A percentile compares a stretch with the other conserved stretches of the same genome.
Conservation (phyloP, 2,888 invertebrate species). For the Xylota sylvarum region DNA sequence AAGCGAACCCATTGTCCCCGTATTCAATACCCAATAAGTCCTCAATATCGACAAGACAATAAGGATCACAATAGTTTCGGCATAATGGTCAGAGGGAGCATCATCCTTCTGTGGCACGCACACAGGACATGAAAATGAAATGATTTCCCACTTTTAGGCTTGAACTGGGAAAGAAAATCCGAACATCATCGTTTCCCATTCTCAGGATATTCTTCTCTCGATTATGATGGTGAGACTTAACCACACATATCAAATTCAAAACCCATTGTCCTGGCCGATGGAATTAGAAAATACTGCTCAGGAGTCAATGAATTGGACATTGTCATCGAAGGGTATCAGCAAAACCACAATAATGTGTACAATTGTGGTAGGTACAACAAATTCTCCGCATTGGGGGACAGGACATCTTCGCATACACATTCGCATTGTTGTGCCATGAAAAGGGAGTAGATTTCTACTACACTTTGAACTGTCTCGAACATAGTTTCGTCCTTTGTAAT, state of each 20-base stretch:
- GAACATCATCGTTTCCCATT: conserved; percentile 25
- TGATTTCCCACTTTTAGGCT: conserved; percentile 71
- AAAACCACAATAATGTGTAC: conserved; percentile 40
- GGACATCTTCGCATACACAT: conserved; percentile 65
- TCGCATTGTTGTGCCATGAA: conserved; percentile 58
- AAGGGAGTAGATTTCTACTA: conserved; percentile 53
- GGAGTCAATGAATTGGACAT: conserved; percentile 77
- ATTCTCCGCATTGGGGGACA: conserved; percentile 11
- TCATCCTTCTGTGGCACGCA: conserved; percentile 41
- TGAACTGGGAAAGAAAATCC: conserved; percentile 40
- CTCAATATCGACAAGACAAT: conserved; percentile 62
- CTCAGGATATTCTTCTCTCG: conserved; percentile 56
- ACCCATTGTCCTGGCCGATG: conserved; percentile 65
- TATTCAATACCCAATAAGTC: conserved; percentile 57
- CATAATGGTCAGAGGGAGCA: conserved; percentile 40
- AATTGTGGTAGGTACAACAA: conserved; percentile 39
- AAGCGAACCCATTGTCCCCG: conserved; percentile 53
- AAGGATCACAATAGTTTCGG: conserved; percentile 65
- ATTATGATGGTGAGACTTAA: conserved; percentile 44
- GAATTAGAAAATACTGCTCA: conserved; percentile 74
- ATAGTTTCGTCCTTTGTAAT: conserved; percentile 77
- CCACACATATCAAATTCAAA: conserved; percentile 74
- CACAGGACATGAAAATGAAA: conserved; percentile 37
- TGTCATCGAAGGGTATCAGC: conserved; percentile 61
- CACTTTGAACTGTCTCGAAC: conserved; percentile 77